A percentile compares a stretch with the other conserved stretches of the same genome.
These are phyloP conservation scores for Camptogramma bilineatum DNA, from an alignment of 2,888 invertebrate species.

Conservation along the genomic window DNA sequence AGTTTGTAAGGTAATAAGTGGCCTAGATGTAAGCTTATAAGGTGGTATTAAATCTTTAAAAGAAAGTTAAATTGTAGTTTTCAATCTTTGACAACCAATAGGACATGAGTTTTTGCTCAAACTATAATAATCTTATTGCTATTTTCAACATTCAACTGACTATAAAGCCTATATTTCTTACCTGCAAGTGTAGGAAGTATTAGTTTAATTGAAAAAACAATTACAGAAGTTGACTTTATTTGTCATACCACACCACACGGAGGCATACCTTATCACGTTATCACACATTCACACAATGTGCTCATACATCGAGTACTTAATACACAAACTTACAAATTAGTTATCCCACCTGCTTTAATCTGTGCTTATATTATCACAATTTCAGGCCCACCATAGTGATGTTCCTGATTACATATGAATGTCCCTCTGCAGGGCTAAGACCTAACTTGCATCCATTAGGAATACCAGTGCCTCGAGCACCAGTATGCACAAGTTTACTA, in stretches of 20 bases:
- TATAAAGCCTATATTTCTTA: no score
- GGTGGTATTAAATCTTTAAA: slow-evolving; percentile 18
- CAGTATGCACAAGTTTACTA: no score
- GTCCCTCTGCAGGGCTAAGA: slow-evolving; percentile 2
- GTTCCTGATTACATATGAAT: neutral
- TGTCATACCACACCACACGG: slow-evolving; percentile 15
- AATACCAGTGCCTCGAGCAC: no score
- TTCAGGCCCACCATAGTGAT: slow-evolving; percentile 15
- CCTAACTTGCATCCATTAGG: neutral
- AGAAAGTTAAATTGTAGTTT: slow-evolving; percentile 6
- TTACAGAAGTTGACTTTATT: slow-evolving; percentile 14
- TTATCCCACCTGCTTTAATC: slow-evolving; percentile 12
- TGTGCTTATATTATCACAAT: slow-evolving; percentile 16
- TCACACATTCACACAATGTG: slow-evolving; percentile 19
- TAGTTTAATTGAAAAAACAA: slow-evolving; percentile 6
- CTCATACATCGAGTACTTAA: slow-evolving; percentile 7
- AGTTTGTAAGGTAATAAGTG: slow-evolving; percentile 17
- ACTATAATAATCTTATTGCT: no score
- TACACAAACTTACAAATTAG: slow-evolving; percentile 19
- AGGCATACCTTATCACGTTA: slow-evolving; percentile 14
- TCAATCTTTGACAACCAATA: neutral
- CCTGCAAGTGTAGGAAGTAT: neutral
- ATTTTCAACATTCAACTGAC: no score
- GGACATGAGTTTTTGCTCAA: no score
- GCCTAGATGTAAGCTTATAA: slow-evolving; percentile 2